Evolutionary conservation across 2,888 invertebrate genomes (phyloP), one percentile per base, ranked within the genome.

Genomic region (Carabus problematicus): DNA sequence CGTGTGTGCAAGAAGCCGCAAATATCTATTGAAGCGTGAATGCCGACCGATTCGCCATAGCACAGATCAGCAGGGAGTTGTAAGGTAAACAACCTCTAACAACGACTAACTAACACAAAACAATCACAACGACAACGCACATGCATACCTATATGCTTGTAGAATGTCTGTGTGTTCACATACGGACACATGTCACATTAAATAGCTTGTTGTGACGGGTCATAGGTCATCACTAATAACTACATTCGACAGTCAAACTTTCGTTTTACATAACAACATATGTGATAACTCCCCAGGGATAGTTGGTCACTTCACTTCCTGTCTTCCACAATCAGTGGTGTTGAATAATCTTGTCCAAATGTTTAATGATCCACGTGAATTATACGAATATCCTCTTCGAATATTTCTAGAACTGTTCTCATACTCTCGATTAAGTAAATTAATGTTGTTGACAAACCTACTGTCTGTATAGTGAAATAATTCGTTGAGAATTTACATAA

Each of bases 1-100:
- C 59, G 59, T 40, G 59, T 42, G 41, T 18, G 12, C 19, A 45
- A 60, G 45, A 60, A 60, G 45, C 43, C 45, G 60, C 18, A 8
- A 29, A 39, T 58, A 45, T 59, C 58, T 62, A 68, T 71, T 71
- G 47, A 67, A 71, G 70, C 67, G 60, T 68, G 58, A 52, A 52
- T 70, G 61, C 62, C 45, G 55, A 54, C 64, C 68, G 45, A 58
- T 72, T 63, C 63, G 66, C 47, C 52, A 67, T 54, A 62, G 56
- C 66, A 49, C 59, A 56, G 49, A 59, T 64, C 60, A 42, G 62
- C 42, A 45, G 63, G 14, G 18, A 41, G 40, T 16, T 45, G 8
- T 19, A 18, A 19, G 60, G 45, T 60, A 45, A 45, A 45, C 19
- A 45, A 60, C 60, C 60, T 60, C 42, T 8, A 12, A 45, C 42